Conservation (phyloP, 2,113 vertebrate species). For the Haemorhous mexicanus region DNA sequence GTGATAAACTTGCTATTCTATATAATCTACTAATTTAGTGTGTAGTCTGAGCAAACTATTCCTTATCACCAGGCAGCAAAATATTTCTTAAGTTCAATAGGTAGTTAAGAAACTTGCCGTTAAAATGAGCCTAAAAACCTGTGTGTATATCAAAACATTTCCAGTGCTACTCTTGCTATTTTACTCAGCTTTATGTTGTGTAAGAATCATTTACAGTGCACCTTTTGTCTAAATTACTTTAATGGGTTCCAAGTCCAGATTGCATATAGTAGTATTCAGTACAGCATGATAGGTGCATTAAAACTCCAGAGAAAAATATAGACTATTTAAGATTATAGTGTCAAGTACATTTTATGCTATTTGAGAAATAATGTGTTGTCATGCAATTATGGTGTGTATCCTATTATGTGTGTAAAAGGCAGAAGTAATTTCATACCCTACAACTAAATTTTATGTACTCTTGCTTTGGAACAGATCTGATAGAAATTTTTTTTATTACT, state of each 20-base stretch:
- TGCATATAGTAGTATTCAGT: not conserved
- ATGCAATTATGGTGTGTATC: not conserved
- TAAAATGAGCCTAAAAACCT: not conserved
- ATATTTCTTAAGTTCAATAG: not conserved
- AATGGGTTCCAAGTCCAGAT: not conserved
- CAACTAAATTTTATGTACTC: not conserved
- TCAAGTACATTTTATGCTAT: not conserved
- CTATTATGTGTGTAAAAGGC: not conserved
- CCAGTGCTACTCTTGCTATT: not conserved
- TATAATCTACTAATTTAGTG: not conserved
- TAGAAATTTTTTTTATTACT: not conserved
- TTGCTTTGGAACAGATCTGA: not conserved
- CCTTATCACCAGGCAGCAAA: not conserved
- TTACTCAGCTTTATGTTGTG: not conserved
- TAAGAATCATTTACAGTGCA: not conserved
- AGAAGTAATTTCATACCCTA: not conserved
- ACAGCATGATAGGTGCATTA: not conserved
- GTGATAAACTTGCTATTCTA: not conserved
- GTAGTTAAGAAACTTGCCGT: not conserved
- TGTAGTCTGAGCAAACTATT: not conserved
- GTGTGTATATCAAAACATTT: not conserved
- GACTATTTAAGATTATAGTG: not conserved
- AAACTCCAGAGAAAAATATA: not conserved
- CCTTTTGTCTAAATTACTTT: conserved; percentile 11
- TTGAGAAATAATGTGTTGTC: not conserved